These are phyloP conservation scores for Cataglyphis hispanica DNA, from an alignment of 1,140 invertebrate genomes.

Conservation along the genomic window DNA sequence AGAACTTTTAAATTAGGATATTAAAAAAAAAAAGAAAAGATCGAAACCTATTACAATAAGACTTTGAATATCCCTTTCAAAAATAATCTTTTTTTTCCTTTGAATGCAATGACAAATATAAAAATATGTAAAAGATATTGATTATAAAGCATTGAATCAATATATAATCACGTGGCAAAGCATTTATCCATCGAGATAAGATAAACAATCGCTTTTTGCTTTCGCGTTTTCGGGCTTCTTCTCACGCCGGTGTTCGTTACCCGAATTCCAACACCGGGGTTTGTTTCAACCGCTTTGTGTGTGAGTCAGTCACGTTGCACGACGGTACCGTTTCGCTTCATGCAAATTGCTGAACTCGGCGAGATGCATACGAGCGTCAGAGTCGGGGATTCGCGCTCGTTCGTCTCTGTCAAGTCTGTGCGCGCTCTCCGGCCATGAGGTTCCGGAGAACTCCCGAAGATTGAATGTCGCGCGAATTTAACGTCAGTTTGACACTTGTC, in stretches of 20 bases:
- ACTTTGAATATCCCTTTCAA: neutral
- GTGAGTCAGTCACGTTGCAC: constrained; percentile 56
- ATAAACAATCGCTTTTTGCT: constrained; percentile 38
- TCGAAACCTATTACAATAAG: neutral
- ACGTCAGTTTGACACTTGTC: constrained; percentile 64
- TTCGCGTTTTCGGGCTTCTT: constrained; percentile 40
- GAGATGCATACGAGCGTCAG: constrained; percentile 54
- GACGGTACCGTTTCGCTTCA: constrained; percentile 52
- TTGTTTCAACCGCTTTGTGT: constrained; percentile 57
- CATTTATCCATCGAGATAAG: constrained; percentile 28
- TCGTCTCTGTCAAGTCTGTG: constrained; percentile 59
- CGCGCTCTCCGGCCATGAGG: constrained; percentile 49
- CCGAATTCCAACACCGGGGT: constrained; percentile 43
- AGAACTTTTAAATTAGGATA: neutral
- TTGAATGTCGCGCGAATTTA: constrained; percentile 60
- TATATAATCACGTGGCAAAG: neutral
- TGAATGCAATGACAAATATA: neutral
- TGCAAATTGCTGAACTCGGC: constrained; percentile 58
- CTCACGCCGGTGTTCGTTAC: constrained; percentile 33
- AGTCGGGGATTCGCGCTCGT: constrained; percentile 57
- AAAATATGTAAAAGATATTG: neutral
- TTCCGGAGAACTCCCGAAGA: constrained; percentile 60
- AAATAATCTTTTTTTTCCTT: neutral
- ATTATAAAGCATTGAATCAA: neutral
- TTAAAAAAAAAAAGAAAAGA: neutral